These are phyloP conservation scores for Calliscelio sp. DNA, from an alignment of 2,888 invertebrate species.

Conservation along the genomic window DNA sequence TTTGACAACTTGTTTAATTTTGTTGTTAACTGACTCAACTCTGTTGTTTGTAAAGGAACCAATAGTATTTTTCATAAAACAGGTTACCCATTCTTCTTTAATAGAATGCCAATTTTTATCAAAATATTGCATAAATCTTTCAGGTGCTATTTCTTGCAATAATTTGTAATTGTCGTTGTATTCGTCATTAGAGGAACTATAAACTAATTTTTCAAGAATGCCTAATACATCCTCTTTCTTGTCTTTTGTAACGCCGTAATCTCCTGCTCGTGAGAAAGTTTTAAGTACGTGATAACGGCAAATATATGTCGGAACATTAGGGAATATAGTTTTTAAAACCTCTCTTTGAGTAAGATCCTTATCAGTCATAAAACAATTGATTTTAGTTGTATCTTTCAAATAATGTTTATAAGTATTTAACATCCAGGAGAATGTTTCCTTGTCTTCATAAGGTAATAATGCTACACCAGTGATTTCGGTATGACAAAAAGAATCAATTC, in stretches of 20 bases:
- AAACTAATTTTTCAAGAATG: constrained; percentile 50
- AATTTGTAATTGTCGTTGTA: not conserved
- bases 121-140: not conserved
- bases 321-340: constrained; percentile 45
- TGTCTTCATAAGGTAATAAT: not conserved
- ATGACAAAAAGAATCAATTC: not conserved
- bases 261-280: too few relatives aligned
- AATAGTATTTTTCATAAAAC: constrained; percentile 50
- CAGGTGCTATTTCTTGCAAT: not conserved
- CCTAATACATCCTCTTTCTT: constrained; percentile 30
- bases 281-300: constrained; percentile 63
- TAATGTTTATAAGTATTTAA: not conserved
- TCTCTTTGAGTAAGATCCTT: constrained; percentile 64
- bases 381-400: not conserved
- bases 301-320: constrained; percentile 24
- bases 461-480: not conserved
- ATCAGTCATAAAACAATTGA: constrained; percentile 60
- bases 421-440: not conserved
- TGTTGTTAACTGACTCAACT: constrained; percentile 44
- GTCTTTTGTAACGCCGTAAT: too few relatives aligned
- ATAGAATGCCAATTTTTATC: constrained; percentile 26
- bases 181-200: constrained; percentile 37
- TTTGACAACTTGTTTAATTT: constrained; percentile 63
- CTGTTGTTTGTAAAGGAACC: constrained; percentile 70
- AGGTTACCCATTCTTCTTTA: constrained; percentile 27